Evolutionary conservation across 2,113 vertebrate species (phyloP).

Genomic region (Pandion haliaetus): DNA sequence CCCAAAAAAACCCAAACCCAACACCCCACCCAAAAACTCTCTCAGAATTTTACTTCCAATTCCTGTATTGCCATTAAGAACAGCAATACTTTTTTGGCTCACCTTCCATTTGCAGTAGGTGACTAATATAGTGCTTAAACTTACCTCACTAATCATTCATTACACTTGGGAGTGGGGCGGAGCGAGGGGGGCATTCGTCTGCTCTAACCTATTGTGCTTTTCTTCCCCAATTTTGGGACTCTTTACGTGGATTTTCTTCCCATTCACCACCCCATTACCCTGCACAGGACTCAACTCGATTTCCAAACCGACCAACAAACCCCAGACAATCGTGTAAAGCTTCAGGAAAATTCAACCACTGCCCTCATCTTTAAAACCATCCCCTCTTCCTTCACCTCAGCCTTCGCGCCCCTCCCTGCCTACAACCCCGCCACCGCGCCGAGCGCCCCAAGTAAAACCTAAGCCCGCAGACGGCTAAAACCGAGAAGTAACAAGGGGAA

Average conservation of each 20-base stretch:
- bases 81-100: accelerated
- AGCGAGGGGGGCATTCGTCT: neutral
- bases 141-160: neutral
- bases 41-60: neutral
- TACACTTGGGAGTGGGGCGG: too few species aligned
- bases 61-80: neutral
- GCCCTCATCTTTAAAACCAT: accelerated
- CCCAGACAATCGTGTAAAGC: neutral
- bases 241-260: accelerated
- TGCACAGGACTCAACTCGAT: accelerated
- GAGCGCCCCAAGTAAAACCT: neutral
- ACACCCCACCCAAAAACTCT: too few species aligned
- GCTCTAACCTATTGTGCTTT: neutral
- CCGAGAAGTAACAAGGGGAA: accelerated
- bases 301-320: neutral
- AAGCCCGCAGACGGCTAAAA: accelerated
- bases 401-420: neutral
- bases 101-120: neutral
- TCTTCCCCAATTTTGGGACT: neutral
- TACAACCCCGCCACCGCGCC: too few species aligned
- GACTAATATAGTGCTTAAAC: neutral
- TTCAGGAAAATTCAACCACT: neutral
- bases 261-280: neutral
- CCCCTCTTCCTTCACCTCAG: neutral
- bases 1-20: too few species aligned